Evolutionary conservation across 2,113 vertebrate genomes (phyloP).

Genomic region (Elephas maximus): DNA sequence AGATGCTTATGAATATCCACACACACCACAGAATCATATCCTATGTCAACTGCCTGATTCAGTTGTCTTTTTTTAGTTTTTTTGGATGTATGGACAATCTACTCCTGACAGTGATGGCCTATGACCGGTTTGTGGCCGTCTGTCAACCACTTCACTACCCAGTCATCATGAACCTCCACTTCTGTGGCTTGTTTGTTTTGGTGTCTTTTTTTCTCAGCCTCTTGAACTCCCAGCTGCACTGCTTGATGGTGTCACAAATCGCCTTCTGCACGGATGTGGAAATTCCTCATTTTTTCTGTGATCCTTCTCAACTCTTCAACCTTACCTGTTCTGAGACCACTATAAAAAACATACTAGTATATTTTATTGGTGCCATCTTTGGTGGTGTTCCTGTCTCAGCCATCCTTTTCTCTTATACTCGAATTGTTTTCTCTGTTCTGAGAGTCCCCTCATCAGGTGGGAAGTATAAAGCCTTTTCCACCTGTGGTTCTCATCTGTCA

Average conservation of each 20-base stretch:
- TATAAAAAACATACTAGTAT: not conserved
- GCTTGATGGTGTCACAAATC: not conserved
- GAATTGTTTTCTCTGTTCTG: not conserved
- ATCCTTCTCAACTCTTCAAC: slow-evolving; percentile 36
- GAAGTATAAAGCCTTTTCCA: not conserved
- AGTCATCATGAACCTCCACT: not conserved
- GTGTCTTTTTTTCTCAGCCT: not conserved
- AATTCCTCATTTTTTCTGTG: slow-evolving; percentile 61
- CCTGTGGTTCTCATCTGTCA: not conserved
- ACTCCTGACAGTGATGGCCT: not conserved
- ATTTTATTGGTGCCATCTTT: not conserved
- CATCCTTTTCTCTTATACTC: not conserved
- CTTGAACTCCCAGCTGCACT: not conserved
- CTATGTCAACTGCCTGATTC: slow-evolving; percentile 39
- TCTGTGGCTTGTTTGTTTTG: not conserved
- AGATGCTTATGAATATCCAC: not conserved
- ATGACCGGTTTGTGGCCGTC: slow-evolving; percentile 39
- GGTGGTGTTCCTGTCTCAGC: not conserved
- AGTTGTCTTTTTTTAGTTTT: slow-evolving; percentile 21
- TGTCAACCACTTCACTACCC: not conserved
- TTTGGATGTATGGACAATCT: slow-evolving; percentile 54
- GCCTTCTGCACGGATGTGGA: slow-evolving; percentile 31
- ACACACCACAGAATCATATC: slow-evolving; percentile 4
- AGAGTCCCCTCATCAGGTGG: not conserved
- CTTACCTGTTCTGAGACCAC: not conserved